Evolutionary conservation across 2,888 invertebrate genomes (phyloP).

Genomic region (Thalpophila matura): DNA sequence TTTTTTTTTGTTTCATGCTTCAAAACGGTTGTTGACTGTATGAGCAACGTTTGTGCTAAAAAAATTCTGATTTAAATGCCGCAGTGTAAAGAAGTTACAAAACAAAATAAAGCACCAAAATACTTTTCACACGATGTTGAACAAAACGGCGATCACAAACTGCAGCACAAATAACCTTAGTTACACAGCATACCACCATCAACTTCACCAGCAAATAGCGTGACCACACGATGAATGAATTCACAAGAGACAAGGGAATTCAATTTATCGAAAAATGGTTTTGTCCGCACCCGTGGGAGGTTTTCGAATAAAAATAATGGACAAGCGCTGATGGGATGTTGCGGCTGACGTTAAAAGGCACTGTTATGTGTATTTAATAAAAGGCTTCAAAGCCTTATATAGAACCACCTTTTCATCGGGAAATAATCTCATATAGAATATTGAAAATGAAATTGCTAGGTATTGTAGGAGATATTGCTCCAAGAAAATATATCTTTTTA

Average conservation of each 20-base stretch:
- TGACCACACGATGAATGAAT: constrained; percentile 67
- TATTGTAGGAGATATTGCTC: constrained; percentile 54
- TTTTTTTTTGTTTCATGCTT: too few relatives aligned
- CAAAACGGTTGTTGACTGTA: too few relatives aligned
- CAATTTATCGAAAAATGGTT: constrained; percentile 73
- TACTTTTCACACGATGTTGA: constrained; percentile 1
- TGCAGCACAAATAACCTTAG: constrained; percentile 21
- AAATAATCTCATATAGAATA: constrained; percentile 56
- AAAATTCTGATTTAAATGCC: too few relatives aligned
- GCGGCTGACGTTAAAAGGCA: constrained; percentile 53
- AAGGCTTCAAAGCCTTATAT: constrained; percentile 9
- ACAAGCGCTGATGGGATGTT: constrained; percentile 52
- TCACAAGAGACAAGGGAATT: constrained; percentile 68
- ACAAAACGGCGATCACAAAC: constrained; percentile 24
- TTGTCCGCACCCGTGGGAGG: constrained; percentile 53
- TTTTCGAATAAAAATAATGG: constrained; percentile 69
- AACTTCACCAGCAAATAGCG: constrained; percentile 56
- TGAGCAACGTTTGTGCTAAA: too few relatives aligned
- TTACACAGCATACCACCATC: constrained; percentile 41
- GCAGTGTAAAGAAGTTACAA: too few relatives aligned
- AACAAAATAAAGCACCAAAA: constrained; percentile 1
- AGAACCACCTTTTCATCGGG: constrained; percentile 18
- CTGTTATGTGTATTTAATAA: constrained; percentile 47
- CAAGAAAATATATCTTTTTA: constrained; percentile 51
- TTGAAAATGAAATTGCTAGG: constrained; percentile 59